Base-by-base conservation (phyloP, 2,797 vertebrate genomes). In the Rhinatrema bivittatum region DNA sequence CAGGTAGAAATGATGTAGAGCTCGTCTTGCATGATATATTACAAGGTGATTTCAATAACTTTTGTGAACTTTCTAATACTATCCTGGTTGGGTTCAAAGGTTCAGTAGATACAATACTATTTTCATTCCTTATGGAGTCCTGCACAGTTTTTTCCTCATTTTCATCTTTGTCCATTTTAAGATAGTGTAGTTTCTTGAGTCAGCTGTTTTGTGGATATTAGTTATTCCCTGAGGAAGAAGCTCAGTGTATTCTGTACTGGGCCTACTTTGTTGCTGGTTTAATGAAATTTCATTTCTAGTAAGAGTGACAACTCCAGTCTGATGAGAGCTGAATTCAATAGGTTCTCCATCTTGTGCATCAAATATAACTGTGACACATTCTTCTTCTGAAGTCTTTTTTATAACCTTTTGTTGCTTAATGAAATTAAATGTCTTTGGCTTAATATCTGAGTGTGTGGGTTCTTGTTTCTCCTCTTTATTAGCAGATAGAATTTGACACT, bases 301-400 rank as follows among this genome's bases (percentile, higher is more conserved):
- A 38, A 72, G 65, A 23, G 74, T 65, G 50, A 70, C 60, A 50
- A 65, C 42, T 34, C 72, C 56, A 15, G 75, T 70, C 52, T 81
- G 87, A 53, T 81, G 81, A 40, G 85, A 74, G 53, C 78, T 79
- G 35, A 91, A 76, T 63, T 90, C 83, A 55, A 91, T 82, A 5
- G 87, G 86, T 39, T 90, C 79, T 10, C 87, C 87, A 24, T 90
- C 79, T 56, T 81, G 82, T 3, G 84, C 86, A 51, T 92, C 87
- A 33, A 88, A 90, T 67, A 91, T 75, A 12, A 85, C 67, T 0
- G 72, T 68, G 20, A 89, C 57, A 36, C 86, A 87, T 60, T 93
- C 89, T 56, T 91, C 87, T 6, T 90, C 91, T 65, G 87, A 87
- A 28, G 84, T 80, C 49, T 80, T 78, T 51, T 78, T 83, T 13